These are phyloP conservation scores for Gallinago media DNA, from an alignment of 2,113 vertebrate species.

Conservation along the genomic window DNA sequence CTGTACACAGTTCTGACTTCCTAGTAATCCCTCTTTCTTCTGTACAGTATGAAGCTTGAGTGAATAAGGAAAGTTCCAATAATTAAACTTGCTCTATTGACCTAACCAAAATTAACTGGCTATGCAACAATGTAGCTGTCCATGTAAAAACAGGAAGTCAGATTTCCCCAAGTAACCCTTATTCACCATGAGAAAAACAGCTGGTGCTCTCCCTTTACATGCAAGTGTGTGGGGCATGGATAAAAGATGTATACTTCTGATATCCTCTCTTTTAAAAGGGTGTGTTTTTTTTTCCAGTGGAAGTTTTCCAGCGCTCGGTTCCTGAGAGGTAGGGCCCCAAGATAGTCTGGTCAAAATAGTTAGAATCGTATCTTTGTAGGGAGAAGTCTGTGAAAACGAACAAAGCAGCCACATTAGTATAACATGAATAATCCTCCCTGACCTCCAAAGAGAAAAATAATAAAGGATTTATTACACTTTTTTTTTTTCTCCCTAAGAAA, in stretches of 20 bases:
- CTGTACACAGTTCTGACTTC: constrained; percentile 10
- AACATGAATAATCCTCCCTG: constrained; percentile 65
- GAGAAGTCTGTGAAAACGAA: constrained; percentile 64
- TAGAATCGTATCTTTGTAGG: constrained; percentile 65
- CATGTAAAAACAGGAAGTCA: constrained; percentile 86
- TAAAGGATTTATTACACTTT: constrained; percentile 42
- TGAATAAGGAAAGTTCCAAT: constrained; percentile 72
- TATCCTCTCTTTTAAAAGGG: constrained; percentile 79
- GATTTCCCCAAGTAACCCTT: constrained; percentile 84
- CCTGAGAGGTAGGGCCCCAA: constrained; percentile 67
- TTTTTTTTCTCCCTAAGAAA: constrained; percentile 39
- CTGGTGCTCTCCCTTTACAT: constrained; percentile 76
- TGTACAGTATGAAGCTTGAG: constrained; percentile 17
- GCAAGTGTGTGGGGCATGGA: constrained; percentile 73
- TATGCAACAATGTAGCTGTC: constrained; percentile 78
- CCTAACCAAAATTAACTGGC: constrained; percentile 81
- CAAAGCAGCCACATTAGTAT: constrained; percentile 55
- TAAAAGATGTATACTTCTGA: constrained; percentile 81
- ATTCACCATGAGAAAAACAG: constrained; percentile 85
- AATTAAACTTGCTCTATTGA: constrained; percentile 81
- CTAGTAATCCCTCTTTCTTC: constrained; percentile 53
- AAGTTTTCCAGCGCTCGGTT: constrained; percentile 72
- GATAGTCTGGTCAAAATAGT: constrained; percentile 72
- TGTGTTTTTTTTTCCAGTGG: constrained; percentile 64
- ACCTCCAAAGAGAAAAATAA: constrained; percentile 65